phyloP scores from a whole-genome alignment of 2,888 invertebrate species.

The Stenolophus ochropezus region DNA sequence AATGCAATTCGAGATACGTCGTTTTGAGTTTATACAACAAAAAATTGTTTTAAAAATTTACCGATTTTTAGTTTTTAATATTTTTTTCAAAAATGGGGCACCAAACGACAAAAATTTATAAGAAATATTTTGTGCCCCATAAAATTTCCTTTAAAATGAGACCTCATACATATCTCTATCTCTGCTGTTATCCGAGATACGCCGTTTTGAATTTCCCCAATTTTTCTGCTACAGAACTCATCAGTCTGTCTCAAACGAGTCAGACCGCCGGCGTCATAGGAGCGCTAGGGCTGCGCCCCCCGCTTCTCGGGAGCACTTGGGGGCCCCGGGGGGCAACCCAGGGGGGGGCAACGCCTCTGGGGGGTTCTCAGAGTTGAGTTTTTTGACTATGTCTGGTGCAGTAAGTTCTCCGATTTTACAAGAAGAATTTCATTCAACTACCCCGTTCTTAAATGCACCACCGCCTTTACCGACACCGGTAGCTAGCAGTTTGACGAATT shows the following conservation, averaged over 20 bases:
- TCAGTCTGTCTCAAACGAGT: not conserved
- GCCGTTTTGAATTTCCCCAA: not conserved
- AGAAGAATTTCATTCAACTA: constrained; percentile 71
- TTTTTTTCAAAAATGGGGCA: not conserved
- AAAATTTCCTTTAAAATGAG: not conserved
- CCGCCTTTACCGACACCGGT: constrained; percentile 44
- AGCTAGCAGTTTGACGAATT: constrained; percentile 79
- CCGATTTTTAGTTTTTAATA: not conserved
- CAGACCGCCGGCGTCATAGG: not conserved
- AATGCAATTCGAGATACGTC: no score
- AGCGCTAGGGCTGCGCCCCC: not conserved
- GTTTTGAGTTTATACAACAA: no score
- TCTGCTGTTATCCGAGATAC: not conserved
- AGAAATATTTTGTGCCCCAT: not conserved
- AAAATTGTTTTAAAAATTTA: no score
- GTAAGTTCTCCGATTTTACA: constrained; percentile 72
- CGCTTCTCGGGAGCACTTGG: not conserved
- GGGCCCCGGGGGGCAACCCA: not conserved
- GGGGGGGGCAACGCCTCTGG: not conserved
- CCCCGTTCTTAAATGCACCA: constrained; percentile 69
- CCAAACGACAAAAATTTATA: not conserved
- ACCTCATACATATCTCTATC: not conserved
- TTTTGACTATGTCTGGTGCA: constrained; percentile 70
- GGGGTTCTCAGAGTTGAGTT: constrained; percentile 69
- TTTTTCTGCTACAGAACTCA: not conserved